Evolutionary conservation across 2,113 vertebrate species (phyloP).

Genomic region (Nycticorax nycticorax): DNA sequence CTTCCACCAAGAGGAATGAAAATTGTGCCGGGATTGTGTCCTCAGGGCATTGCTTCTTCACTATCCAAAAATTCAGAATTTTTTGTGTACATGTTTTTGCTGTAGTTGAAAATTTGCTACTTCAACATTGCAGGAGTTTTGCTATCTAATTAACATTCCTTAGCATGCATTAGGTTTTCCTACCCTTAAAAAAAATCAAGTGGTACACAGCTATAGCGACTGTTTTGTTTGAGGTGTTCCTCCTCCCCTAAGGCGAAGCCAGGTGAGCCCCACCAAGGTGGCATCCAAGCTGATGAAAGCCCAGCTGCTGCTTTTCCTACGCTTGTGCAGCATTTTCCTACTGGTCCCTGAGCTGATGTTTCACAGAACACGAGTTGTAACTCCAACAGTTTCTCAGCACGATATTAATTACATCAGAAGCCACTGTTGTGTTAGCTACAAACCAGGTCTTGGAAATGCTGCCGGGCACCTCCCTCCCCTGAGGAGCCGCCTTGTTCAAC

Average conservation of each 20-base stretch:
- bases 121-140: neutral
- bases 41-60: neutral
- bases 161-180: neutral
- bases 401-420: neutral
- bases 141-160: neutral
- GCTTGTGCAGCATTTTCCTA: neutral
- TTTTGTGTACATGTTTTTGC: neutral
- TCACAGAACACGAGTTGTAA: neutral
- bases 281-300: neutral
- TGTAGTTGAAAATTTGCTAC: neutral
- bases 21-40: accelerated
- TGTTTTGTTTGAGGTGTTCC: neutral
- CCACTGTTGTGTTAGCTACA: neutral
- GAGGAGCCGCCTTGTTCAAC: neutral
- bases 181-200: neutral
- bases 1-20: accelerated
- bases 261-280: accelerated
- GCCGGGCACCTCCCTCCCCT: neutral
- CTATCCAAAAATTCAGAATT: neutral
- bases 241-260: neutral
- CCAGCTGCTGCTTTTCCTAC: neutral
- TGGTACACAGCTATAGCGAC: accelerated
- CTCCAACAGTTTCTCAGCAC: neutral
- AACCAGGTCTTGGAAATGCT: neutral
- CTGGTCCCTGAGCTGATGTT: neutral